Percentiles rank a stretch among this genome's conserved stretches.
Evolutionary conservation across 2,113 vertebrate genomes (phyloP).

Genomic region (Numida meleagris): DNA sequence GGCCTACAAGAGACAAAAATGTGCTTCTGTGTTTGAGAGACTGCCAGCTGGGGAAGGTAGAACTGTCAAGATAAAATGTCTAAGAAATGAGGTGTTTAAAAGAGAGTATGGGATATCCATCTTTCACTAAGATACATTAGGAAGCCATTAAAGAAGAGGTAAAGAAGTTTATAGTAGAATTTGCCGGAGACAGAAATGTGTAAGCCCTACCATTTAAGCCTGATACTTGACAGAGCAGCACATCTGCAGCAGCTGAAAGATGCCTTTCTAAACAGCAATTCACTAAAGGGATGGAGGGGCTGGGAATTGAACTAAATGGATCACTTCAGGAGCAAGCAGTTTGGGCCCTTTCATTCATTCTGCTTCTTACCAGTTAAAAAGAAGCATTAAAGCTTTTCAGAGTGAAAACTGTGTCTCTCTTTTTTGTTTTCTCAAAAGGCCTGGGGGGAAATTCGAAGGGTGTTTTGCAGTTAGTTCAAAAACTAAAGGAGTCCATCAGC

Average conservation of each 20-base stretch:
- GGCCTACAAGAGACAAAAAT: slow-evolving; percentile 47
- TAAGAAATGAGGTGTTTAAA: slow-evolving; percentile 63
- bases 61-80: slow-evolving; percentile 69
- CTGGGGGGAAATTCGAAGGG: not conserved
- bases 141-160: slow-evolving; percentile 67
- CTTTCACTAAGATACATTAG: slow-evolving; percentile 69
- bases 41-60: slow-evolving; percentile 46
- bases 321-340: slow-evolving; percentile 19
- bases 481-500: not conserved
- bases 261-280: slow-evolving; percentile 44
- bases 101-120: slow-evolving; percentile 48
- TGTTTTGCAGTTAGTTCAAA: not conserved
- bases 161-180: slow-evolving; percentile 61
- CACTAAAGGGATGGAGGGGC: slow-evolving; percentile 1
- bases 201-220: slow-evolving; percentile 46
- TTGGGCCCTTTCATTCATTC: slow-evolving; percentile 11
- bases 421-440: not conserved
- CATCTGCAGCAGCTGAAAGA: slow-evolving; percentile 63
- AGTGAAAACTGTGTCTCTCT: not conserved
- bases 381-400: not conserved
- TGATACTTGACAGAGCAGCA: slow-evolving; percentile 56
- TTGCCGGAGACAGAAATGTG: slow-evolving; percentile 56
- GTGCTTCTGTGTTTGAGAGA: slow-evolving; percentile 60
- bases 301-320: slow-evolving; percentile 17
- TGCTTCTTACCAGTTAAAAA: not conserved